A percentile compares a stretch with the other conserved stretches of the same genome.
Conservation (phyloP, 2,113 vertebrate species). For the Tragelaphus imberbis region DNA sequence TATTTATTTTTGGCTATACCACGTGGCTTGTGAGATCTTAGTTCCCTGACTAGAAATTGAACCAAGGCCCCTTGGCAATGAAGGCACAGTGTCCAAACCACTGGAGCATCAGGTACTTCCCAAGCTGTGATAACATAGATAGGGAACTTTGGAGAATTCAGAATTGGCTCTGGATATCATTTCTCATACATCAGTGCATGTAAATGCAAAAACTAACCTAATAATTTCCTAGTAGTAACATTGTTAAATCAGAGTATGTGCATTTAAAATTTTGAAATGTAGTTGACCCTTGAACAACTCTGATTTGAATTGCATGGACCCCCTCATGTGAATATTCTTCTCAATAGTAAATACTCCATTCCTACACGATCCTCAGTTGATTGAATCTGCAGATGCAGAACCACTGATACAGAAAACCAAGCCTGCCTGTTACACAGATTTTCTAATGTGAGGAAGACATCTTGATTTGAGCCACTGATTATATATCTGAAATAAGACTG, state of each 20-base stretch:
- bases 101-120: background rate
- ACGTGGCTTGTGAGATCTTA: background rate
- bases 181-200: background rate
- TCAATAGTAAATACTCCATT: background rate
- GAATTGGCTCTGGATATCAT: background rate
- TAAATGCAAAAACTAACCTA: background rate
- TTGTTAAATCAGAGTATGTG: background rate
- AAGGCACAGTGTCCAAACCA: background rate
- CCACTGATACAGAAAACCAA: background rate
- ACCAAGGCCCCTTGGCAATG: background rate
- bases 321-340: background rate
- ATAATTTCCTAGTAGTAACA: background rate
- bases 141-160: background rate
- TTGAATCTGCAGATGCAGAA: background rate
- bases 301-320: background rate
- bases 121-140: background rate
- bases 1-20: background rate
- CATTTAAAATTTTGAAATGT: background rate
- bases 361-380: background rate
- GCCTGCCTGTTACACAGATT: background rate
- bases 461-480: background rate
- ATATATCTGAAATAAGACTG: background rate
- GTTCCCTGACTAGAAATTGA: background rate
- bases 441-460: background rate
- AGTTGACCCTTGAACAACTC: background rate